These are phyloP conservation scores for Troides oblongomaculatus DNA, from an alignment of 2,888 invertebrate genomes.

Conservation along the genomic window DNA sequence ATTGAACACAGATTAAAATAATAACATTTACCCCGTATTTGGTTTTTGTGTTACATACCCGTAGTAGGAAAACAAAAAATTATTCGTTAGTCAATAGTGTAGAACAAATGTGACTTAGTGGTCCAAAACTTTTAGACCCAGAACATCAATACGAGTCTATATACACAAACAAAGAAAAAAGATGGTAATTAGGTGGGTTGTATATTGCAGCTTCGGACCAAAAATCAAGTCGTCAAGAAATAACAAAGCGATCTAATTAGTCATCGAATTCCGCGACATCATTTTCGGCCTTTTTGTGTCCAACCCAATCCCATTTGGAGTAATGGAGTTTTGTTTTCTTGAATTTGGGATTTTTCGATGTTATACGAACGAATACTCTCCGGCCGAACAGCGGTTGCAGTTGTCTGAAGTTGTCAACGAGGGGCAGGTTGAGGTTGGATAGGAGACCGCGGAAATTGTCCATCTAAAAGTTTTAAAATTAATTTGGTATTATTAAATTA, in stretches of 20 bases:
- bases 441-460: conserved; percentile 83
- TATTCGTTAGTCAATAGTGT: conserved; percentile 8
- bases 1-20: conserved; percentile 33
- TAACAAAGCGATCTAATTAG: conserved; percentile 39
- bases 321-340: conserved; percentile 80
- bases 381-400: conserved; percentile 85
- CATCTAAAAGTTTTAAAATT: conserved; percentile 66
- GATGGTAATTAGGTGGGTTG: conserved; percentile 16
- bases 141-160: conserved; percentile 10
- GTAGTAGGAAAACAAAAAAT: conserved; percentile 39
- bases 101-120: conserved; percentile 1
- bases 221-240: conserved; percentile 2
- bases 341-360: conserved; percentile 78
- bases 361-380: conserved; percentile 83
- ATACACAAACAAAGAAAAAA: conserved; percentile 11
- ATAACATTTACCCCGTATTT: conserved; percentile 45
- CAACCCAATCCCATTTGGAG: conserved; percentile 83
- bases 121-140: conserved; percentile 9
- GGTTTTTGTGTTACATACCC: conserved; percentile 53
- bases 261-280: conserved; percentile 73
- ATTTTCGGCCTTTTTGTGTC: conserved; percentile 74
- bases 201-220: conserved; percentile 12
- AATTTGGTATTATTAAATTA: not conserved
- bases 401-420: conserved; percentile 85
- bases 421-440: conserved; percentile 80